These are phyloP conservation scores for Apoderus coryli DNA, from an alignment of 2,888 invertebrate species.

Conservation along the genomic window DNA sequence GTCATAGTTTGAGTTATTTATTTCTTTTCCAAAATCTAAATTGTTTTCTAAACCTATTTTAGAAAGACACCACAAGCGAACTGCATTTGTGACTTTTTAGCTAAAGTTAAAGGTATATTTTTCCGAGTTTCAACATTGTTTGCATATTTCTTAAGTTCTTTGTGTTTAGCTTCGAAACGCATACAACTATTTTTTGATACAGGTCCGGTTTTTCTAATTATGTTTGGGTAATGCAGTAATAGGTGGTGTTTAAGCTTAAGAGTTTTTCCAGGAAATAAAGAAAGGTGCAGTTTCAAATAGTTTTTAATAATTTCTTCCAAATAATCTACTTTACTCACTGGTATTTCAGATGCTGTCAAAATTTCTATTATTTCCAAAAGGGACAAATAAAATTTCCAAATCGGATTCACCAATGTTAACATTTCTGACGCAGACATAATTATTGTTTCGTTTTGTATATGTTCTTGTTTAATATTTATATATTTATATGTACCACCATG, in stretches of 20 bases:
- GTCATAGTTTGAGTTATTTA: slow-evolving; percentile 7
- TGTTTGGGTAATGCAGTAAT: slow-evolving; percentile 15
- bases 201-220: slow-evolving; percentile 11
- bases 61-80: slow-evolving; percentile 10
- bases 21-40: slow-evolving; percentile 10
- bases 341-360: slow-evolving; percentile 10
- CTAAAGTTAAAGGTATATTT: slow-evolving; percentile 13
- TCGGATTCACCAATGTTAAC: slow-evolving; percentile 15
- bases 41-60: slow-evolving; percentile 11
- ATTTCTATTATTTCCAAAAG: slow-evolving; percentile 17
- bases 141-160: slow-evolving; percentile 12
- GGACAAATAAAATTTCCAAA: slow-evolving; percentile 5
- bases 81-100: slow-evolving; percentile 11
- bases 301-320: slow-evolving; percentile 10
- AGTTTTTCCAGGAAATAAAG: slow-evolving; percentile 7
- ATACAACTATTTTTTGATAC: slow-evolving; percentile 10
- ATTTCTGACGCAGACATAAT: slow-evolving; percentile 22
- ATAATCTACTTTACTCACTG: slow-evolving; percentile 10
- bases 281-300: slow-evolving; percentile 9
- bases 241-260: slow-evolving; percentile 14
- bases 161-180: slow-evolving; percentile 18
- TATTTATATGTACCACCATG: too few relatives aligned
- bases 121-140: slow-evolving; percentile 11
- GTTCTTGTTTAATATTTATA: slow-evolving; percentile 3
- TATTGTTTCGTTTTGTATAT: slow-evolving; percentile 10